These are phyloP conservation scores for Triplophysa bombifrons DNA, from an alignment of 2,797 vertebrate species.

Conservation along the genomic window DNA sequence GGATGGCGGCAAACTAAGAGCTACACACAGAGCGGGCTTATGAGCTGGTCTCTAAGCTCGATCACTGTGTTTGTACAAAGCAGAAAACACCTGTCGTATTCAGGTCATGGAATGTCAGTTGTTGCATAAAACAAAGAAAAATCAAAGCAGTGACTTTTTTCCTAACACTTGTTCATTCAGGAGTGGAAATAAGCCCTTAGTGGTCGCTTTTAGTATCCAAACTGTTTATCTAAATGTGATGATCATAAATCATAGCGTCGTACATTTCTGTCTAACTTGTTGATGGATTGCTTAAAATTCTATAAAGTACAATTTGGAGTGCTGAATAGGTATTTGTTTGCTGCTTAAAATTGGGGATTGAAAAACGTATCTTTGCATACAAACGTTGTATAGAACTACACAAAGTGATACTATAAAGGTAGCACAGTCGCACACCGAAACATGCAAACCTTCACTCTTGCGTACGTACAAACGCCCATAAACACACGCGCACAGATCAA, in stretches of 20 bases:
- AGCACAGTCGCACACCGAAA: constrained; percentile 56
- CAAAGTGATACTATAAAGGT: constrained; percentile 76
- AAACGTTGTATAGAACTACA: constrained; percentile 71
- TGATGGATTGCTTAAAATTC: constrained; percentile 15
- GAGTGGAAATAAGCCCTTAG: constrained; percentile 59
- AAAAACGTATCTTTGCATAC: constrained; percentile 69
- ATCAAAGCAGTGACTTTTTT: constrained; percentile 46
- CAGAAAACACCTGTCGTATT: constrained; percentile 24
- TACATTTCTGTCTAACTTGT: constrained; percentile 53
- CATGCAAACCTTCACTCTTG: constrained; percentile 64
- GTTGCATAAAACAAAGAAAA: constrained; percentile 32
- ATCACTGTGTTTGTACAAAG: constrained; percentile 26
- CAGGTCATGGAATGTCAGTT: constrained; percentile 26
- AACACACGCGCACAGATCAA: constrained; percentile 61
- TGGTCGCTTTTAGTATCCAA: constrained; percentile 42
- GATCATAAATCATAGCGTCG: constrained; percentile 47
- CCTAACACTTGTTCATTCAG: constrained; percentile 38
- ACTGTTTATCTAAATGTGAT: constrained; percentile 35
- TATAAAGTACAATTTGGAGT: constrained; percentile 51
- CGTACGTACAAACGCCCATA: constrained; percentile 59
- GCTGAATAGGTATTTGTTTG: constrained; percentile 68
- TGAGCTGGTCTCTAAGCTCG: constrained; percentile 27
- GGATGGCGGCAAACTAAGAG: constrained; percentile 31
- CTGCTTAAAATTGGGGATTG: constrained; percentile 60
- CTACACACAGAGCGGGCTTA: constrained; percentile 31